Evolutionary conservation across 2,797 vertebrate genomes (phyloP).

Genomic region (Tolypeutes matacus): DNA sequence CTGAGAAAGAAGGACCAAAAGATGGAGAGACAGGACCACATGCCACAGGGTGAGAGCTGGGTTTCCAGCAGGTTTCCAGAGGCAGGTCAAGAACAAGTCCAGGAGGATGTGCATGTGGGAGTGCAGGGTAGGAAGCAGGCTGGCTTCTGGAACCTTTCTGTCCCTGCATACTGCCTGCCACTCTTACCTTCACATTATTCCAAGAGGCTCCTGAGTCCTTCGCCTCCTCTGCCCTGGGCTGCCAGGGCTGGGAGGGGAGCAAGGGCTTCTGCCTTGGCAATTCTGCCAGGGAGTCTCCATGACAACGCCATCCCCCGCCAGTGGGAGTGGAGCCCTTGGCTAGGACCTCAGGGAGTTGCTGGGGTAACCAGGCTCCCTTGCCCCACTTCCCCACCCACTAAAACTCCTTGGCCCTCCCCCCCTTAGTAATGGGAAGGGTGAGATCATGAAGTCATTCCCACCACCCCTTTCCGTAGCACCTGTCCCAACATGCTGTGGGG

Average conservation of each 20-base stretch:
- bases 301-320: slow-evolving; percentile 72
- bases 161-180: neutral
- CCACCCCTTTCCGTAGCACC: slow-evolving; percentile 10
- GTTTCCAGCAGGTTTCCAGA: neutral
- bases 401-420: slow-evolving; percentile 53
- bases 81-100: neutral
- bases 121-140: neutral
- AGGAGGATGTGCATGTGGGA: neutral
- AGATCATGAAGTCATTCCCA: neutral
- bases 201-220: slow-evolving; percentile 9
- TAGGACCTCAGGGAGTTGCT: slow-evolving; percentile 78
- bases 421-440: neutral
- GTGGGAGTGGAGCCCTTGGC: slow-evolving; percentile 59
- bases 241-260: slow-evolving; percentile 17
- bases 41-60: neutral
- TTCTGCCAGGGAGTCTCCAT: slow-evolving; percentile 73
- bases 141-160: slow-evolving; percentile 67
- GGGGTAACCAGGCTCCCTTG: slow-evolving; percentile 78
- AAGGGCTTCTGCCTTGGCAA: neutral
- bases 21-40: neutral
- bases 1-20: slow-evolving; percentile 26
- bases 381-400: slow-evolving; percentile 78
- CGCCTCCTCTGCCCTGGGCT: neutral
- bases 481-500: neutral
- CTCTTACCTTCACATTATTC: neutral